phyloP scores from a whole-genome alignment of 2,797 vertebrate genomes.

The Helostoma temminkii region DNA sequence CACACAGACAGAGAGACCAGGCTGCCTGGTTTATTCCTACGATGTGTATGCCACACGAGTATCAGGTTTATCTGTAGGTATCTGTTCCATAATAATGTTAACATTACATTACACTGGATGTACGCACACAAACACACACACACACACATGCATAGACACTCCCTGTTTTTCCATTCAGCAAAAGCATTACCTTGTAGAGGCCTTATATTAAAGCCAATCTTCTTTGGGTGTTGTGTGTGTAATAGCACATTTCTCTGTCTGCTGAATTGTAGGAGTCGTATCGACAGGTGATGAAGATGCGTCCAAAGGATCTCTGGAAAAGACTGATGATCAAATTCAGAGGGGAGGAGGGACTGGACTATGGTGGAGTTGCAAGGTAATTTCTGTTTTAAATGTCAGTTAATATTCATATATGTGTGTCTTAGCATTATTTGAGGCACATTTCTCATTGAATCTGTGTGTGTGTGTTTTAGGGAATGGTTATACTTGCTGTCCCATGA shows the following conservation, averaged over 20 bases:
- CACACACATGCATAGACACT: not conserved
- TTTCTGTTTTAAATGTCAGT: not conserved
- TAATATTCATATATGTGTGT: not conserved
- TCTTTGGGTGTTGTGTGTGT: not conserved
- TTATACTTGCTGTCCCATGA: slow-evolving; percentile 97
- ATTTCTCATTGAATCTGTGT: slow-evolving; percentile 19
- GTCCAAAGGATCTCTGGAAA: slow-evolving; percentile 98
- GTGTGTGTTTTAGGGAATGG: slow-evolving; percentile 90
- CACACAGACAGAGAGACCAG: no score
- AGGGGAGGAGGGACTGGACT: slow-evolving; percentile 97
- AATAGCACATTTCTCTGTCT: not conserved
- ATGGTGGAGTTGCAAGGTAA: slow-evolving; percentile 97
- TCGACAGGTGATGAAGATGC: slow-evolving; percentile 99
- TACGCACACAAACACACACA: not conserved
- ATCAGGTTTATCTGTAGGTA: no score
- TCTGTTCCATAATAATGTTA: no score
- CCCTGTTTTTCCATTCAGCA: not conserved
- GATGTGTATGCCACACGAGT: no score
- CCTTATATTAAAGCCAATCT: not conserved
- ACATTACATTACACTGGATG: no score
- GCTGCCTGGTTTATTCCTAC: no score
- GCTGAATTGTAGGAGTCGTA: slow-evolving; percentile 90
- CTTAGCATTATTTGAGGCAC: not conserved
- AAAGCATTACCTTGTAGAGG: not conserved
- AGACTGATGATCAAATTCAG: slow-evolving; percentile 99